These are phyloP conservation scores for Acridotheres tristis DNA, from an alignment of 2,797 vertebrate genomes.

Conservation along the genomic window DNA sequence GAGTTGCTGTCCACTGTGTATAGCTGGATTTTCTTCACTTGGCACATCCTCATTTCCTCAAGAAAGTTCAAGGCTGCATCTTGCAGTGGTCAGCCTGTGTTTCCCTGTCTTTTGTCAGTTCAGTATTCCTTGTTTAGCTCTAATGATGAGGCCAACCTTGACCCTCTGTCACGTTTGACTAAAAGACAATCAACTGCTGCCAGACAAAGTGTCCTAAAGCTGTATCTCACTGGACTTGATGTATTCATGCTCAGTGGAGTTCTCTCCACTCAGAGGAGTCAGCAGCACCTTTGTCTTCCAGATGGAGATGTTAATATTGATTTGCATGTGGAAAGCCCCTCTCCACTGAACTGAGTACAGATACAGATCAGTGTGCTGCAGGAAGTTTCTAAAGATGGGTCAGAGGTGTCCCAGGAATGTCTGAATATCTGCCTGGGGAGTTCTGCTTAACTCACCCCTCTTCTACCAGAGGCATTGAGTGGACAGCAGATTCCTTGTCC, in stretches of 20 bases:
- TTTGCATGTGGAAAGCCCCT: not conserved
- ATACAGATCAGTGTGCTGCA: not conserved
- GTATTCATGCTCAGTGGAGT: not conserved
- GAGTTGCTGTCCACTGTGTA: not conserved
- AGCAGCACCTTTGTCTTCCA: not conserved
- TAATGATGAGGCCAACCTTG: not conserved
- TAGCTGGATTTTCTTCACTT: not conserved
- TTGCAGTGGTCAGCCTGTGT: not conserved
- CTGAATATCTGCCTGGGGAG: not conserved
- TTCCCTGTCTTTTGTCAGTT: not conserved
- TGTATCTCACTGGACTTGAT: not conserved
- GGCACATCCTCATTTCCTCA: not conserved
- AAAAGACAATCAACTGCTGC: not conserved
- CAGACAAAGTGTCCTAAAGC: not conserved
- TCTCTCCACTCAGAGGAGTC: not conserved
- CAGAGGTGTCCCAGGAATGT: not conserved
- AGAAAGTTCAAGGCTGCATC: not conserved
- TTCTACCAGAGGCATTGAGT: not conserved
- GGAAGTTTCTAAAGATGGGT: not conserved
- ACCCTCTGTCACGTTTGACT: not conserved
- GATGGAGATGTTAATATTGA: not conserved
- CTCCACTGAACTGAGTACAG: not conserved
- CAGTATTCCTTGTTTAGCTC: not conserved
- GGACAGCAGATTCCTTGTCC: not conserved
- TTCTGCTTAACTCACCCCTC: not conserved